Evolutionary conservation across 2,113 vertebrate species (phyloP).

Genomic region (Conger conger): DNA sequence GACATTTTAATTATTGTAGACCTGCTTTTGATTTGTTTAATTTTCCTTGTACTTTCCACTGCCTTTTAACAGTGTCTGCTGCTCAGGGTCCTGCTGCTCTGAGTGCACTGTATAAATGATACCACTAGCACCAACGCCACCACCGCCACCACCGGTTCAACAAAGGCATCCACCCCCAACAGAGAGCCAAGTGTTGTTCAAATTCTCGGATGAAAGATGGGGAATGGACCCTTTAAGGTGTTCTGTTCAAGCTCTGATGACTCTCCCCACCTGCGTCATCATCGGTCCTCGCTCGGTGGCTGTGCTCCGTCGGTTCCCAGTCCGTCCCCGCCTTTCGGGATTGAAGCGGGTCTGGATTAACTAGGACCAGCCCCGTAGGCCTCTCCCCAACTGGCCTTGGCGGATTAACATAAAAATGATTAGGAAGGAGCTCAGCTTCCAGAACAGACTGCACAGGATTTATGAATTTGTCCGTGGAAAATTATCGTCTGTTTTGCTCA

Average conservation of each 20-base stretch:
- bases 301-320: not conserved
- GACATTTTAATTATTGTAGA: no score
- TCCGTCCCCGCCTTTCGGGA: not conserved
- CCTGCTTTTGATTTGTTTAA: no score
- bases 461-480: conserved; percentile 21
- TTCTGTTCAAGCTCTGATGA: not conserved
- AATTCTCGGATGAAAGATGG: not conserved
- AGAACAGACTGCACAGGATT: conserved; percentile 22
- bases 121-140: no score
- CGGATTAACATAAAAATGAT: not conserved
- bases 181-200: not conserved
- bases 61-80: no score
- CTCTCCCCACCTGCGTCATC: not conserved
- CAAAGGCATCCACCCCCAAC: not conserved
- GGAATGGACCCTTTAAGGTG: not conserved
- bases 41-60: no score
- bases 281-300: not conserved
- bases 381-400: not conserved
- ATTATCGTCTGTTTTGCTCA: conserved; percentile 11
- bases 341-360: not conserved
- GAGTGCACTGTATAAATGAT: no score
- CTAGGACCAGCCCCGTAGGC: not conserved
- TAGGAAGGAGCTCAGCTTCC: not conserved
- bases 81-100: no score
- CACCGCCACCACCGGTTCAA: no score